A percentile compares a stretch with the other conserved stretches of the same genome.
Conservation (phyloP, 1,140 invertebrate species). For the Monochamus saltuarius region DNA sequence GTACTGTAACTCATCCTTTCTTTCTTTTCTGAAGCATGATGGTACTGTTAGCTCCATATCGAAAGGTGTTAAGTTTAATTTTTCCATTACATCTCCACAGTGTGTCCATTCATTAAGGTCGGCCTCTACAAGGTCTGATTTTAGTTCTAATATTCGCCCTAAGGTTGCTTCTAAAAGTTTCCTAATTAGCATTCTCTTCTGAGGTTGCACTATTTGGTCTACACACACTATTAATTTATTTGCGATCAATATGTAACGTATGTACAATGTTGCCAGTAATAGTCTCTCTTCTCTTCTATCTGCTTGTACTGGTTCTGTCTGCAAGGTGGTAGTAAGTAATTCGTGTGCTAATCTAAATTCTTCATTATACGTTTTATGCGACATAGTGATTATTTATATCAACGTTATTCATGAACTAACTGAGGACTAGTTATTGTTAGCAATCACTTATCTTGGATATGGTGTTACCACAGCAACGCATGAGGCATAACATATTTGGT, state of each 20-base stretch:
- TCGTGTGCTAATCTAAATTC: conserved; percentile 65
- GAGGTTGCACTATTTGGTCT: conserved; percentile 90
- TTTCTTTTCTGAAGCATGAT: conserved; percentile 68
- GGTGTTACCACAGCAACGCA: too few relatives aligned
- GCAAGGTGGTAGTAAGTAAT: conserved; percentile 63
- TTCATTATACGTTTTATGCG: conserved; percentile 69
- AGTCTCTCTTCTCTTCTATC: conserved; percentile 62
- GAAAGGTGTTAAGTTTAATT: conserved; percentile 58
- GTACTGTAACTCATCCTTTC: conserved; percentile 61
- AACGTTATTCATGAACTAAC: too few relatives aligned
- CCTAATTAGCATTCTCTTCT: conserved; percentile 80
- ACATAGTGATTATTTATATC: conserved; percentile 57
- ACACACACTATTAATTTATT: conserved; percentile 79
- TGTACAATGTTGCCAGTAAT: conserved; percentile 64
- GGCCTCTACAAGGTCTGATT: conserved; percentile 83
- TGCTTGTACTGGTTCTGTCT: conserved; percentile 59
- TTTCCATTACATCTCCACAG: conserved; percentile 74
- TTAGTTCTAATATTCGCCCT: conserved; percentile 75
- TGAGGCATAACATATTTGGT: too few relatives aligned
- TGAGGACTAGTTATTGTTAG: too few relatives aligned
- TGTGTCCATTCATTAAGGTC: conserved; percentile 85
- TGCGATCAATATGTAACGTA: conserved; percentile 77
- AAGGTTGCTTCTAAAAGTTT: conserved; percentile 78
- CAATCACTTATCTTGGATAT: too few relatives aligned
- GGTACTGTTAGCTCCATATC: conserved; percentile 63